These are phyloP conservation scores for Brachypodius melanocephalos DNA, from an alignment of 2,113 vertebrate genomes.

Conservation along the genomic window DNA sequence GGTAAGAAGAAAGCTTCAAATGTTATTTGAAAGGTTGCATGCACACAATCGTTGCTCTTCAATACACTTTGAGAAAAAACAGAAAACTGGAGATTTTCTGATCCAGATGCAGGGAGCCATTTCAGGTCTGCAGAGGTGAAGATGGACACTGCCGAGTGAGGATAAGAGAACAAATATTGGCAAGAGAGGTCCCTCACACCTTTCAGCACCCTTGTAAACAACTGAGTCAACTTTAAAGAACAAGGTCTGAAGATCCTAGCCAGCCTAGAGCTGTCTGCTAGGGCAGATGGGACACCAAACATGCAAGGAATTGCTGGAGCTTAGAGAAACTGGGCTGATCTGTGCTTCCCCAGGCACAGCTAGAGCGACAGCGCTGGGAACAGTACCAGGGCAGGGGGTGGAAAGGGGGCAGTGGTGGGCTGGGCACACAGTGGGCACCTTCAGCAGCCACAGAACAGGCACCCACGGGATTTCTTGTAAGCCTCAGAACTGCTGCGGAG, in stretches of 20 bases:
- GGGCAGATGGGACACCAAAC: background rate
- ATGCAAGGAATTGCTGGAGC: background rate
- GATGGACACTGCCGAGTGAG: background rate
- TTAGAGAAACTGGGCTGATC: background rate
- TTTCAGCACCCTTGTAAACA: background rate
- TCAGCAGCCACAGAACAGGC: background rate
- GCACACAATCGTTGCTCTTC: background rate
- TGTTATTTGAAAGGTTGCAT: background rate
- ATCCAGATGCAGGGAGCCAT: background rate
- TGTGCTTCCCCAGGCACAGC: no score
- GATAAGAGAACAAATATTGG: background rate
- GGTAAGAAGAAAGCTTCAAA: background rate
- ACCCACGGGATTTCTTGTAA: rapidly evolving
- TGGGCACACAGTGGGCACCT: background rate
- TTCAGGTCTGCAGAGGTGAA: background rate
- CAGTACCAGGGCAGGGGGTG: background rate
- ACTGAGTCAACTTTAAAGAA: background rate
- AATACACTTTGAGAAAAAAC: background rate
- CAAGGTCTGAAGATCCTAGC: background rate
- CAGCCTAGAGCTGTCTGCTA: background rate
- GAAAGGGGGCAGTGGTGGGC: background rate
- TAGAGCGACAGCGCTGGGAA: background rate
- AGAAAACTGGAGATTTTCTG: background rate
- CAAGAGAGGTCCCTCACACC: background rate
- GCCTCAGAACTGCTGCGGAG: background rate